Percentiles rank a stretch among this genome's conserved stretches.
Conservation (phyloP, 2,797 vertebrate species). For the Alfaro cultratus region DNA sequence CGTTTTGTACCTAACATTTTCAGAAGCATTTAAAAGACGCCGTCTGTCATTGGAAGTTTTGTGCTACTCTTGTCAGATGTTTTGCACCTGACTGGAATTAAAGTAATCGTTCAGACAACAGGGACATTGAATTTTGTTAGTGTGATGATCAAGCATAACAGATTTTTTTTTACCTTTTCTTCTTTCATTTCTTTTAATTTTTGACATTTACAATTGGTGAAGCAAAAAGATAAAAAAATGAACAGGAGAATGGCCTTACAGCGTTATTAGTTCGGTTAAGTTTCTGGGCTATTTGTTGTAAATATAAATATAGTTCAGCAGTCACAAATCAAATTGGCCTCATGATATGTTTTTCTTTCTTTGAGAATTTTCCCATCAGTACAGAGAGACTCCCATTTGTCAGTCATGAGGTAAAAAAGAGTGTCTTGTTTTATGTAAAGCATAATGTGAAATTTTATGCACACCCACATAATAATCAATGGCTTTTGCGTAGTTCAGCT, state of each 20-base stretch:
- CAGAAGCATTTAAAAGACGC: no score
- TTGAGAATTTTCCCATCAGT: background rate
- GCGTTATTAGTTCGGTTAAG: background rate
- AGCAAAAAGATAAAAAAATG: background rate
- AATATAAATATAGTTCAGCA: background rate
- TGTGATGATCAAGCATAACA: no score
- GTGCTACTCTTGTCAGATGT: no score
- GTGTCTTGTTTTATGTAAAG: conserved; percentile 22
- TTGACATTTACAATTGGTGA: background rate
- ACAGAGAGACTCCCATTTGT: background rate
- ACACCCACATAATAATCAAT: conserved; percentile 65
- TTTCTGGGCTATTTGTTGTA: background rate
- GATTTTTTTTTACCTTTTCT: background rate
- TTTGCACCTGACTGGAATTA: no score
- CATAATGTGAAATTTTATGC: conserved; percentile 49
- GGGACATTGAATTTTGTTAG: no score
- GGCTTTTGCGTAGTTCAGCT: conserved; percentile 49
- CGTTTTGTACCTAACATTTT: no score
- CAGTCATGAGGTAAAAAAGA: background rate
- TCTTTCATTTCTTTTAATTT: background rate
- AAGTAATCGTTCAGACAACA: no score
- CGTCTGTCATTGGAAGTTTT: no score
- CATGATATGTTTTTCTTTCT: background rate
- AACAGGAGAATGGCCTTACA: background rate
- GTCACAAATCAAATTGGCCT: background rate